These are phyloP conservation scores for Turnix velox DNA, from an alignment of 2,113 vertebrate genomes.

Conservation along the genomic window DNA sequence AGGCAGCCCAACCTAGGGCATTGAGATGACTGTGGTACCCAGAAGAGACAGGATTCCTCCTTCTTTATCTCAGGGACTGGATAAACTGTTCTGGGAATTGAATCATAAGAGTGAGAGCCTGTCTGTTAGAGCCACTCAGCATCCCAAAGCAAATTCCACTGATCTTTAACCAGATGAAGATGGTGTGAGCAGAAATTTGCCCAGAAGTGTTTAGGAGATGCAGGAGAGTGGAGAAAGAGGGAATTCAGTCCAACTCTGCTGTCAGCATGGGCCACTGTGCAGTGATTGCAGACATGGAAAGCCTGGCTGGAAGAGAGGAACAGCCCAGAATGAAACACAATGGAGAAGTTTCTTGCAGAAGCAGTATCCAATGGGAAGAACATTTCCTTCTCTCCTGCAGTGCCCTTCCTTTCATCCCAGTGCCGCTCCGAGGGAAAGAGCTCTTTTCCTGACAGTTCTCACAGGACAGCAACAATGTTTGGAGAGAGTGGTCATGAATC, in stretches of 20 bases:
- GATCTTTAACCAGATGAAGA: background rate
- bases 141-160: background rate
- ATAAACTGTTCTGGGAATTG: background rate
- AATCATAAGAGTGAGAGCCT: background rate
- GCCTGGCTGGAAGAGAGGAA: background rate
- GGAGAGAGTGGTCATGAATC: background rate
- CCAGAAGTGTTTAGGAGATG: background rate
- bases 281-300: background rate
- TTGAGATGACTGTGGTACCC: background rate
- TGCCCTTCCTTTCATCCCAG: background rate
- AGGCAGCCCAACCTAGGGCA: background rate
- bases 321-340: background rate
- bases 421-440: background rate
- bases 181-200: background rate
- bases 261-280: background rate
- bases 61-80: background rate
- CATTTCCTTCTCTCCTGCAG: background rate
- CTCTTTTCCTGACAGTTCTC: background rate
- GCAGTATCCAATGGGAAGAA: background rate
- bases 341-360: background rate
- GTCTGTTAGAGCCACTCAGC: background rate
- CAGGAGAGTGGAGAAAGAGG: background rate
- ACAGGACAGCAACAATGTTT: background rate
- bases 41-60: background rate
- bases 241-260: background rate